Percentiles rank a stretch among this genome's conserved stretches.
These are phyloP conservation scores for Sus scrofa DNA, from an alignment of 2,113 vertebrate genomes.

Conservation along the genomic window DNA sequence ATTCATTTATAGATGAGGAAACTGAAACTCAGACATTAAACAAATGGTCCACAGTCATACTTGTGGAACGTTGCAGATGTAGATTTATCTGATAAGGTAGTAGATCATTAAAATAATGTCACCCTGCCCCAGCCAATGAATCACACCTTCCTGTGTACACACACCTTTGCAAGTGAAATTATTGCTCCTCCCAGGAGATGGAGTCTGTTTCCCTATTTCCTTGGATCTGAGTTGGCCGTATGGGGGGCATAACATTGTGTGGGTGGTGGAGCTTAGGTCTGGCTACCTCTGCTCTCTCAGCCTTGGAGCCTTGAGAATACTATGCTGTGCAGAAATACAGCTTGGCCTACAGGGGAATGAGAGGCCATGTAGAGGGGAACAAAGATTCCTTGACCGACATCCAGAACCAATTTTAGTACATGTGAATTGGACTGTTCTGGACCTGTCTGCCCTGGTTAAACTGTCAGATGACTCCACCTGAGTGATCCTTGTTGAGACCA, in stretches of 20 bases:
- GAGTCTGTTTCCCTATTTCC: neutral
- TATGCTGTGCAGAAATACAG: neutral
- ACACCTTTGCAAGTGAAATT: neutral
- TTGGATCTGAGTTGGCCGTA: neutral
- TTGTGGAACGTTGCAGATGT: neutral
- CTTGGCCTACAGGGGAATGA: neutral
- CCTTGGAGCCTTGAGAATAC: neutral
- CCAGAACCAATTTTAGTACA: neutral
- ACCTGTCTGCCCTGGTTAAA: neutral
- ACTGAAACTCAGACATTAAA: neutral
- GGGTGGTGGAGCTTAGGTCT: neutral
- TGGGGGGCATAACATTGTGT: neutral
- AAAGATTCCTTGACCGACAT: neutral
- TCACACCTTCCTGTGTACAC: neutral
- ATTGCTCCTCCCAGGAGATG: neutral
- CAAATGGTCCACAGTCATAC: neutral
- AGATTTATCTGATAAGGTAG: neutral
- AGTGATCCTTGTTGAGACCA: neutral
- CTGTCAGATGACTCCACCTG: neutral
- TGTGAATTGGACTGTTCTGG: neutral
- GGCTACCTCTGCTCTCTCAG: neutral
- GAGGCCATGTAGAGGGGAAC: neutral
- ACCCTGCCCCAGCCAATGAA: neutral
- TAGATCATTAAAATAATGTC: neutral
- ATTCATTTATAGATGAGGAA: neutral